These are phyloP conservation scores for Halichondria panicea DNA, from an alignment of 37 sponge, comb jelly and placozoan species.

Conservation along the genomic window DNA sequence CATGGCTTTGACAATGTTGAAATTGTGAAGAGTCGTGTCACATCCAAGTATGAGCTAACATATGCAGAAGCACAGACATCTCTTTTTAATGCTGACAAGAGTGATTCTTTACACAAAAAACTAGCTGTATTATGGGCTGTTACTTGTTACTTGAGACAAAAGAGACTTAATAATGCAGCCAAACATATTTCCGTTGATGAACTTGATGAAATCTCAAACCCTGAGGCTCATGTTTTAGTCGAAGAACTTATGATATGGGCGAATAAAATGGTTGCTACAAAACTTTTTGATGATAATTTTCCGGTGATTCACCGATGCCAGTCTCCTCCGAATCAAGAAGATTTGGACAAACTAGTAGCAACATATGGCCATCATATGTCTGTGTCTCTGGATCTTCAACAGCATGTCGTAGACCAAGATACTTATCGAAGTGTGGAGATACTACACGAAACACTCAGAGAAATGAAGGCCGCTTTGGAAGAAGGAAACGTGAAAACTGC, in stretches of 20 bases:
- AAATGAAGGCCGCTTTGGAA: not conserved
- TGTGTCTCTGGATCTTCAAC: not conserved
- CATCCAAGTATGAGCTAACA: not conserved
- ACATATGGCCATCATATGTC: not conserved
- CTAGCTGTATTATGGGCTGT: constrained; percentile 22
- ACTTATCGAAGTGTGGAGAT: not conserved
- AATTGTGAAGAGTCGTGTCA: constrained; percentile 4
- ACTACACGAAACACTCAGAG: not conserved
- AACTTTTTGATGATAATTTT: too few relatives aligned
- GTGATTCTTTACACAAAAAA: not conserved
- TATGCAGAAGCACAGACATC: constrained; percentile 27
- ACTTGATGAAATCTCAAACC: not conserved
- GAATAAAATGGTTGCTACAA: constrained; percentile 38
- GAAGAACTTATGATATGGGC: constrained; percentile 64
- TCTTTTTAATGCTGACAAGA: too few relatives aligned
- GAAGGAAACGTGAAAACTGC: not conserved
- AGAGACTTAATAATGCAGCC: constrained; percentile 34
- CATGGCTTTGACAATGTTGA: not conserved
- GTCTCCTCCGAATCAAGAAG: constrained; percentile 15
- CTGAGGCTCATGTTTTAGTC: constrained; percentile 44
- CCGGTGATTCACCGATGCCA: constrained; percentile 18
- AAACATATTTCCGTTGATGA: not conserved
- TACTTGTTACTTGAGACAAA: constrained; percentile 17
- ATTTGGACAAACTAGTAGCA: not conserved
- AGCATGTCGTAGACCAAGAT: not conserved